Evolutionary conservation across 2,797 vertebrate species (phyloP), one percentile per base, ranked within the genome.

Genomic region (Scolopax bukidnonensis): DNA sequence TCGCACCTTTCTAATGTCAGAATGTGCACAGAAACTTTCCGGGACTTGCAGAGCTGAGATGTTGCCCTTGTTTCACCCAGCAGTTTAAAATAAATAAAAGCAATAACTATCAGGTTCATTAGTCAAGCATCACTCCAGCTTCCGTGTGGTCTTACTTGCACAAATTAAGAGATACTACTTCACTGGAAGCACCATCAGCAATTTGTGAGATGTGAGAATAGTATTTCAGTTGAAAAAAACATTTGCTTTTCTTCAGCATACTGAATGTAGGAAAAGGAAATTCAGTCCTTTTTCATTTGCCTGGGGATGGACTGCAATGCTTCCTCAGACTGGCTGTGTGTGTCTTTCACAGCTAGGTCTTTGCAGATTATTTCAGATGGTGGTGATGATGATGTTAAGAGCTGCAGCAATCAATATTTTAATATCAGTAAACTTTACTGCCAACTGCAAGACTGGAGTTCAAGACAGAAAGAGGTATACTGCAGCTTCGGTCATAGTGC

Each of bases 211-310:
- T 95, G 78, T 96, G 61, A 67, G 53, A 92, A 64, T 67, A 45
- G 54, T 70, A 56, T 65, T 81, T 87, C 74, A 57, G 57, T 78
- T 92, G 75, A 87, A 88, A 95, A 95, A 96, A 96, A 87, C 53
- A 69, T 91, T 86, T 87, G 33, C 63, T 73, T 96, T 96, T 77
- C 90, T 90, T 95, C 61, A 41, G 54, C 47, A 41, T 92, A 48
- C 67, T 92, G 36, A 50, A 75, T 87, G 48, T 51, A 87, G 54
- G 67, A 91, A 70, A 93, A 81, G 79, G 84, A 85, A 73, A 51
- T 80, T 93, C 65, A 84, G 5, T 64, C 16, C 7, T 87, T 94
- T 85, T 61, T 68, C 14, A 6, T 94, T 96, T 95, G 51, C 47
- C 45, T 50, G 32, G 10, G 41, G 63, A 25, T 85, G 89, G 47